Base-by-base conservation (phyloP, 2,888 invertebrate genomes). In the Hydroisotoma schaefferi region DNA sequence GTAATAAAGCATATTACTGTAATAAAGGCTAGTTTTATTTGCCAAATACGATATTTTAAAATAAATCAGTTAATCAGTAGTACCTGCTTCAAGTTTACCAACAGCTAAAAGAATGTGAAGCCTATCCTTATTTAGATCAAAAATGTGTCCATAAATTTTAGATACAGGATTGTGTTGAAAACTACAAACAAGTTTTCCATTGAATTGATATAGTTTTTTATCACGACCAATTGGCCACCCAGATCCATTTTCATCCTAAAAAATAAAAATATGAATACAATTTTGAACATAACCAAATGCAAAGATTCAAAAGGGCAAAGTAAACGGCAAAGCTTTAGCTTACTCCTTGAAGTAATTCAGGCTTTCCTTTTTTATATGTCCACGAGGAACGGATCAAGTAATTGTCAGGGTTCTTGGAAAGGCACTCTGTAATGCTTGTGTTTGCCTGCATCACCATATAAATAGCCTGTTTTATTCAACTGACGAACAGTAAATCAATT, bases 61-160 rank as follows among this genome's bases (percentile, higher is more conserved):
- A 33, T 33, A 33, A 33, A 15, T 10, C 15, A 40, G 20, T 40
- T 18, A 40, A 33, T 10, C 33, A 10, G 8, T 10, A 40, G 40
- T 40, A 40, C 40, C 40, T 15, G 15, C 40, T 10, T 40, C 20
- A 15, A 40, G 5, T 40, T 15, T 15, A n/a, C 51, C 51, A 18
- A 18, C 18, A 8, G 51, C 51, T 25, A 52, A 33, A 20, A 52
- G 51, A 2, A 52, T 20, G 6, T n/a, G 22, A 33, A 37, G 37
- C 18, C 37, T 52, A 2, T 33, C 20, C 10, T 29, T 33, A 10
- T 29, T 15, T 6, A 52, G 37, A 20, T 52, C 37, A n/a, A 52
- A 52, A 22, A 22, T 20, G n/a, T 28, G 10, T 8, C 37, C 51
- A 4, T 52, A 2, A 12, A 28, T 37, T 5, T 18, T 29, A 33